Base-by-base conservation (phyloP, 1,140 invertebrate species). In the Drosophila malerkotliana region DNA sequence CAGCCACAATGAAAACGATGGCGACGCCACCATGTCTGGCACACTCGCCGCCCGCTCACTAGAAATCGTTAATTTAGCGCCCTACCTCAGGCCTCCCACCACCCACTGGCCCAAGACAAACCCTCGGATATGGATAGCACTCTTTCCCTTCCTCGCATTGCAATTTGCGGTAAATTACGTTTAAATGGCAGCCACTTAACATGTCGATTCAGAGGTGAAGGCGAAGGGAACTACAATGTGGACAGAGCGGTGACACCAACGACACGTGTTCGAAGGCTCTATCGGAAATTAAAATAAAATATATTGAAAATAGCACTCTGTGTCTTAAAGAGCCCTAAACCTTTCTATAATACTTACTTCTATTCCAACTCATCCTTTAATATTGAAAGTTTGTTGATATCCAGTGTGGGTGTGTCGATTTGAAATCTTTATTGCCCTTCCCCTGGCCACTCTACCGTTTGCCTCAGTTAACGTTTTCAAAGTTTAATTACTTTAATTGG, bases 121-220 rank as follows among this genome's bases (percentile, higher is more conserved):
- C 32, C 66, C 15, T n/a, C 37, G 63, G 57, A 54, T 67, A 44
- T 45, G 57, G 56, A 52, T 69, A 64, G n/a, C 14, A 41, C n/a
- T 41, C 14, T 66, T 52, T 45, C 30, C 30, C 41, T 28, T 9
- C 47, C 72, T 47, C 18, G 24, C 68, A 60, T 61, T 66, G 37
- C 63, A 79, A 75, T 69, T 75, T 48, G 48, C 48, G 45, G 64
- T 61, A 84, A 87, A 84, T 84, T 87, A 59, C 78, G 75, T 82
- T 87, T 75, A 78, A 85, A 87, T 87, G 82, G 57, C 64, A 51
- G 78, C 57, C 82, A 85, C 63, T 87, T 87, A 67, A 87, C 76
- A 45, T 85, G 73, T 72, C 39, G 63, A 51, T 52, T 47, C 44
- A 28, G 44, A 6, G 5, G 10, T 18, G 24, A 54, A 8, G 44